Evolutionary conservation across 2,797 vertebrate genomes (phyloP).

Genomic region (Heteromormyrus szaboi): DNA sequence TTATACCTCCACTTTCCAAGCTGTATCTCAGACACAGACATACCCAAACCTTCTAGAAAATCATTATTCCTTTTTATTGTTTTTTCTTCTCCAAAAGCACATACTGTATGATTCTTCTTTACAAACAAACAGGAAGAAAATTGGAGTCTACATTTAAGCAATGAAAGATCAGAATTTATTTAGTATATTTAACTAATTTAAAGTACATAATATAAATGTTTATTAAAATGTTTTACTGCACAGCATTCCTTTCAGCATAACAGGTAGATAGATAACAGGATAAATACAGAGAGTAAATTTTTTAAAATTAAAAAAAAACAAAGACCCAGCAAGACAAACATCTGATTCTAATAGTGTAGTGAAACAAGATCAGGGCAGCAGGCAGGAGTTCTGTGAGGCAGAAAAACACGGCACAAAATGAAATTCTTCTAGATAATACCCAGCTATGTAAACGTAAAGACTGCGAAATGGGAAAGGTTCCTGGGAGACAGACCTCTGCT

Average conservation of each 20-base stretch:
- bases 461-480: not conserved
- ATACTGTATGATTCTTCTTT: not conserved
- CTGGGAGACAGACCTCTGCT: not conserved
- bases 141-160: not conserved
- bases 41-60: not conserved
- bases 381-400: not conserved
- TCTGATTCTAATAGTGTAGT: not conserved
- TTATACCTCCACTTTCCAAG: not conserved
- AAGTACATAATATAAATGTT: not conserved
- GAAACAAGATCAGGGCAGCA: not conserved
- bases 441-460: not conserved
- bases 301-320: not conserved
- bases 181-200: not conserved
- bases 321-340: not conserved
- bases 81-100: not conserved
- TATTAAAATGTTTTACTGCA: not conserved
- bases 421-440: not conserved
- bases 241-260: not conserved
- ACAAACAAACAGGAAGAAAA: not conserved
- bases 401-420: not conserved
- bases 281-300: not conserved
- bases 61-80: not conserved
- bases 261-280: not conserved
- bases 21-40: not conserved
- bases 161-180: not conserved